Evolutionary conservation across 2,888 invertebrate genomes (phyloP).

Genomic region (Melanotus villosus): DNA sequence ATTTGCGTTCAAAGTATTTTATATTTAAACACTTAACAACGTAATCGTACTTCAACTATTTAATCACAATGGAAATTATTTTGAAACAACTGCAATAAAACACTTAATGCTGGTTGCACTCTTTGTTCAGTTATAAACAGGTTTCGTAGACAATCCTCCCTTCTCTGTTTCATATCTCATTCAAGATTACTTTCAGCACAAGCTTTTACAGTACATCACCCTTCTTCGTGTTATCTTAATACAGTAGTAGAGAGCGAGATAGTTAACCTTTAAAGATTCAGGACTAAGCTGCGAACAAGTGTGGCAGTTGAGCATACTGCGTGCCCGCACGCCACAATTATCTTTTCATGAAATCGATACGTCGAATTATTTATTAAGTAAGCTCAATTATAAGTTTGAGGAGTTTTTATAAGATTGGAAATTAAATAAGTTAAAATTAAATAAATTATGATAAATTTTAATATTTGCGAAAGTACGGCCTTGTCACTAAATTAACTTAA

Average conservation of each 20-base stretch:
- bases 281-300: conserved; percentile 50
- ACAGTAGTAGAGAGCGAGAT: conserved; percentile 39
- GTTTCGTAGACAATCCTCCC: conserved; percentile 59
- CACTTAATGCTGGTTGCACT: conserved; percentile 31
- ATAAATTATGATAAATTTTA: no score
- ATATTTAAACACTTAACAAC: no score
- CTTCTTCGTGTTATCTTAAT: conserved; percentile 46
- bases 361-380: conserved; percentile 61
- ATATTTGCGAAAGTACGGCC: no score
- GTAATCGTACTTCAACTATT: no score
- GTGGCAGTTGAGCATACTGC: conserved; percentile 53
- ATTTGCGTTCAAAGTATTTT: no score
- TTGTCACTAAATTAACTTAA: no score
- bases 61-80: conserved; percentile 23
- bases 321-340: conserved; percentile 60
- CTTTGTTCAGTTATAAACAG: conserved; percentile 62
- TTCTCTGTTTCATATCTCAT: conserved; percentile 56
- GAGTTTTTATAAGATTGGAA: conserved; percentile 51
- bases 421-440: conserved; percentile 12
- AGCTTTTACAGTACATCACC: conserved; percentile 31
- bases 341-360: conserved; percentile 63
- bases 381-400: conserved; percentile 37
- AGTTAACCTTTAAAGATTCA: conserved; percentile 42
- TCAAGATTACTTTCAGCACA: conserved; percentile 33
- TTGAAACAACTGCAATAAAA: conserved; percentile 16